These are phyloP conservation scores for Pelecanus crispus DNA, from an alignment of 2,113 vertebrate genomes.

Conservation along the genomic window DNA sequence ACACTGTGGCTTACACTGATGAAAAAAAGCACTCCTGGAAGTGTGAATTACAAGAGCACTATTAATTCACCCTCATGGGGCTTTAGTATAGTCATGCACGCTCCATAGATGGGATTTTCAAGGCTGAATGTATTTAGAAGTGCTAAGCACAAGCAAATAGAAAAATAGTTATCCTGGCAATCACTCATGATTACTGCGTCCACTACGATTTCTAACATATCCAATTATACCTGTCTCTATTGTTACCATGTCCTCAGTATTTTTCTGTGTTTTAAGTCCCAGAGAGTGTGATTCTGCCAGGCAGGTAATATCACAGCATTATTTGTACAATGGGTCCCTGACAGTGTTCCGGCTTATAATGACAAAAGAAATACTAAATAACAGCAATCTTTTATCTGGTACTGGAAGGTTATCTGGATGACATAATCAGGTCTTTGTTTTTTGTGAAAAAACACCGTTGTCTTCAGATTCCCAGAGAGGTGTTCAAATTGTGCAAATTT, in stretches of 20 bases:
- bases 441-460: neutral
- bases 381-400: neutral
- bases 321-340: neutral
- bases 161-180: neutral
- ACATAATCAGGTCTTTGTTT: neutral
- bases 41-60: conserved; percentile 1
- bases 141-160: neutral
- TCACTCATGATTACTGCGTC: neutral
- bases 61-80: neutral
- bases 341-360: neutral
- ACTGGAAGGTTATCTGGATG: neutral
- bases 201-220: neutral
- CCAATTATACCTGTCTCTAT: neutral
- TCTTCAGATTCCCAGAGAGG: neutral
- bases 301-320: neutral
- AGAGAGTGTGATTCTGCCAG: neutral
- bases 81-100: neutral
- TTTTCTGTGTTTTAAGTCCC: neutral
- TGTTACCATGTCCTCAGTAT: neutral
- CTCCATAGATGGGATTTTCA: neutral
- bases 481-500: neutral
- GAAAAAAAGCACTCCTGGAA: conserved; percentile 16
- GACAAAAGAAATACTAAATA: neutral
- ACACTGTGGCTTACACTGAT: neutral
- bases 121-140: conserved; percentile 12